phyloP scores from a whole-genome alignment of 2,113 vertebrate genomes.

The Bos indicus region DNA sequence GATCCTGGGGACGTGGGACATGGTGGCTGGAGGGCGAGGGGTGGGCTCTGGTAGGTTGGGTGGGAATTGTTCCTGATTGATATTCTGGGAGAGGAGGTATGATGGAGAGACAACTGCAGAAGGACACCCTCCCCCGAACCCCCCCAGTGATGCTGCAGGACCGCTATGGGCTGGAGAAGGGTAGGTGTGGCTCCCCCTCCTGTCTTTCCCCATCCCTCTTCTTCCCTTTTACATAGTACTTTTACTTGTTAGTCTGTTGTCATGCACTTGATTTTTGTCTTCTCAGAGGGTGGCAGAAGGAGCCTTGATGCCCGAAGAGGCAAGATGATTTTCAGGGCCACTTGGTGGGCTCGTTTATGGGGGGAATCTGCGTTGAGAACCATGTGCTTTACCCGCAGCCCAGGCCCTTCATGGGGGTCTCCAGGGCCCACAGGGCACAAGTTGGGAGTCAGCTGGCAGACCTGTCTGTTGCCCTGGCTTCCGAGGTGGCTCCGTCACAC shows the following conservation, averaged over 20 bases:
- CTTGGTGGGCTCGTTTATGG: neutral
- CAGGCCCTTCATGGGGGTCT: neutral
- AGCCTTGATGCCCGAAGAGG: neutral
- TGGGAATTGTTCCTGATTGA: neutral
- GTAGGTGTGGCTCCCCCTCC: neutral
- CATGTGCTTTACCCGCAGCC: too few relatives aligned
- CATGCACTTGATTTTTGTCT: neutral
- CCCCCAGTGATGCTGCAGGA: neutral
- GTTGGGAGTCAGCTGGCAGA: too few relatives aligned
- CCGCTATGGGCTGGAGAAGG: neutral
- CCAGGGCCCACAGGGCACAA: neutral
- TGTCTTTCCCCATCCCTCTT: neutral
- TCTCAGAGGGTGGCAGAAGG: neutral
- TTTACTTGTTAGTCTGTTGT: neutral
- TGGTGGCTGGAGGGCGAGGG: neutral
- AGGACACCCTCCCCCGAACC: neutral
- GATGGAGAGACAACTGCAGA: neutral
- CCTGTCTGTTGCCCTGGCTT: neutral
- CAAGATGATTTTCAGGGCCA: neutral
- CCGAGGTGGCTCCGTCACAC: neutral
- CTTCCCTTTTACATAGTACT: neutral
- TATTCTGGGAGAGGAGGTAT: neutral
- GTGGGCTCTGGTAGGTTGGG: neutral
- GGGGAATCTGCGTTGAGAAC: neutral
- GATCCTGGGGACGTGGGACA: slow-evolving; percentile 61